Evolutionary conservation across 2,113 vertebrate genomes (phyloP).

Genomic region (Cercopithecus mona): DNA sequence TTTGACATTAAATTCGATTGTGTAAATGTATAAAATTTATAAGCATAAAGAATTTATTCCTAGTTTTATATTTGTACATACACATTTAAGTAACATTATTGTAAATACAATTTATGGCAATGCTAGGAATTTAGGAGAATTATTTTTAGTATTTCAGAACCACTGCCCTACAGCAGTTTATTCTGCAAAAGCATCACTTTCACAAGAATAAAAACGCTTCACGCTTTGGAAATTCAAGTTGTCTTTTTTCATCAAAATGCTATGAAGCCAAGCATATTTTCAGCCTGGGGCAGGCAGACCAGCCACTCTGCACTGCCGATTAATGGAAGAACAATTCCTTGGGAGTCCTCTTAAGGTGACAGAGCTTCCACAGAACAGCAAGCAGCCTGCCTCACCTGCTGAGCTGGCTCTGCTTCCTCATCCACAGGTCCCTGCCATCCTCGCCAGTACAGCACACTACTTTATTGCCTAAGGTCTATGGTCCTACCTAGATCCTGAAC

Average conservation of each 20-base stretch:
- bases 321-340: neutral
- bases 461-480: neutral
- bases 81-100: neutral
- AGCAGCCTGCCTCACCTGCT: neutral
- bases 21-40: neutral
- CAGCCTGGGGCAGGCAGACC: neutral
- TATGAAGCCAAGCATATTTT: neutral
- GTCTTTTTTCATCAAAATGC: neutral
- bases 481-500: neutral
- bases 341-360: neutral
- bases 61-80: neutral
- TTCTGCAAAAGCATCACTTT: neutral
- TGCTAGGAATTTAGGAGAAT: neutral
- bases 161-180: neutral
- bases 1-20: neutral
- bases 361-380: neutral
- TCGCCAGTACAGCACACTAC: neutral
- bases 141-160: neutral
- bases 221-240: conserved; percentile 10
- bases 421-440: neutral
- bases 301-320: neutral
- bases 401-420: neutral
- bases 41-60: neutral
- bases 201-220: neutral
- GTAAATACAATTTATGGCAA: neutral